Base-by-base conservation (phyloP, 2,113 vertebrate species). In the Lota lota region DNA sequence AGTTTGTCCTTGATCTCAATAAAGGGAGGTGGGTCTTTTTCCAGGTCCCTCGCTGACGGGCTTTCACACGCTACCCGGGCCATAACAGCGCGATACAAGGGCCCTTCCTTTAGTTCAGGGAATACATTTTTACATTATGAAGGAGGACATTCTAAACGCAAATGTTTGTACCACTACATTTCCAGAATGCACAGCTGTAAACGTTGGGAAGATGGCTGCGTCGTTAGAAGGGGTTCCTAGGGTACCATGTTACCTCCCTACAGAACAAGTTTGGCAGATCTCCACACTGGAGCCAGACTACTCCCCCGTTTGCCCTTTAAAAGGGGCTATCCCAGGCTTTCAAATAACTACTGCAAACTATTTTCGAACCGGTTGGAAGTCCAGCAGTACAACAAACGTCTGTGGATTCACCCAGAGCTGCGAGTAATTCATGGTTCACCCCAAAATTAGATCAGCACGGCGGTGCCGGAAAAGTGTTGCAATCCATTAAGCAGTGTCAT, bases 401-500 rank as follows among this genome's bases (percentile, higher is more conserved):
- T 57, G 59, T 79, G 79, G 69, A 72, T 78, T 84, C 84, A 74
- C 71, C 78, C 81, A 73, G 75, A 84, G 74, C 76, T 68, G 65
- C 74, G 40, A 73, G 67, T 86, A 84, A 90, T 90, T 89, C 77
- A 88, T 87, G 40, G 2, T 85, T 74, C 21, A 56, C 66, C 67
- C 69, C 68, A 60, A 76, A 86, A 82, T 88, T 83, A 85, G 85
- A 89, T 88, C 86, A 87, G 75, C 61, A 68, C 72, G 65, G 50
- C 72, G 67, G 73, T 77, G 64, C 22, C 28, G 75, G 74, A 36
- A 62, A 59, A 78, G 81, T 83, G 69, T 86, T 84, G 78, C 66
- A 85, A 66, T 70, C 76, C 81, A 84, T 86, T 88, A 82, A 89
- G 75, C 72, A 69, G 76, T 69, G 77, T 83, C 74, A 85, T 88